Base-by-base conservation (phyloP, 2,888 invertebrate species). In the Odontomyia ornata region DNA sequence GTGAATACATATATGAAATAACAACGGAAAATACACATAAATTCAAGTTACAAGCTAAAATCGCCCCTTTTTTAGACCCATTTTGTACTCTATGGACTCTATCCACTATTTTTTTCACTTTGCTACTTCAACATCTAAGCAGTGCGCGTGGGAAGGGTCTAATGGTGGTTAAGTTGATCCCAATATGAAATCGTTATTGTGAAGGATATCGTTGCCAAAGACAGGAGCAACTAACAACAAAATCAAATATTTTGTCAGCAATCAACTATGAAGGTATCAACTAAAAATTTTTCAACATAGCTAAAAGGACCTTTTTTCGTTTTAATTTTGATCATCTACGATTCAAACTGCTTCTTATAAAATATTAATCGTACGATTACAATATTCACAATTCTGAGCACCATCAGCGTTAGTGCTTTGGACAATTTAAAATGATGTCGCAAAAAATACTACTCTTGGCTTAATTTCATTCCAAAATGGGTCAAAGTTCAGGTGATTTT, bases 381-480 rank as follows among this genome's bases (percentile, higher is more conserved):
- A 80, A 75, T 43, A 27, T n/a, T 57, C 15, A 27, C 13, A 62
- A 62, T 62, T 36, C 9, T 36, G 36, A 36, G 36, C 5, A 36
- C 3, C 36, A 9, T 36, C 9, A 36, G 36, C 36, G 36, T 36
- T 36, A 5, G 3, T 36, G 3, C 9, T 36, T 36, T 36, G 9
- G 3, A 36, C 36, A 36, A 3, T 36, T 36, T 9, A 9, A 9
- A 3, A 36, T 52, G 52, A n/a, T 52, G 30, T 23, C 28, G 52
- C 76, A 76, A 71, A n/a, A 71, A 5, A 36, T 5, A 36, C 36
- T 36, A 64, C 5, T 75, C 46, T 47, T 57, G 23, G 75, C 60
- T 76, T 69, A 86, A 86, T 86, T 85, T 86, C 85, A 86, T 86
- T 86, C 84, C 86, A 84, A 85, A 85, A 84, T 85, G 84, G 84